Percentiles rank a stretch among this genome's conserved stretches.
Conservation (phyloP, 64 coral and sea anemone species). For the Catalaphyllia jardinei region DNA sequence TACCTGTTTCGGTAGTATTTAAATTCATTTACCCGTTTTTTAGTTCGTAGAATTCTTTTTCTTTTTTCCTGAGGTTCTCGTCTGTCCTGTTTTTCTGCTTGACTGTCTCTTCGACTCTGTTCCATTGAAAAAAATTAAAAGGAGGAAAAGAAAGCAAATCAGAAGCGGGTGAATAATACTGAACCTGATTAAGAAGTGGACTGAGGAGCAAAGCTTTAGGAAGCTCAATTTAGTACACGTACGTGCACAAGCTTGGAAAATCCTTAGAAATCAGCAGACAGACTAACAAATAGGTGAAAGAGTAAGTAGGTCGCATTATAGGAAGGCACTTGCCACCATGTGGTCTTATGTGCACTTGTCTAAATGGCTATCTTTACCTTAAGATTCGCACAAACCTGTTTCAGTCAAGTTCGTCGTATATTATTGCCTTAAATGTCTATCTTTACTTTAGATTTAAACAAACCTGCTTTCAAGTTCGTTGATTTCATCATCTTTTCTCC, state of each 20-base stretch:
- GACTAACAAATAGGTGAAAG: no score
- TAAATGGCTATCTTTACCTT: background rate
- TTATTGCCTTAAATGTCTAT: background rate
- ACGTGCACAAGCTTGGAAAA: no score
- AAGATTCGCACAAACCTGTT: slow-evolving; percentile 5
- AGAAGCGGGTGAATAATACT: background rate
- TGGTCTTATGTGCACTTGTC: no score
- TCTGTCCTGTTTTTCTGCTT: slow-evolving; percentile 66
- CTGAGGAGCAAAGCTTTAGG: no score
- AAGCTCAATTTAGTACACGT: no score
- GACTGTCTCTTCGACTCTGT: slow-evolving; percentile 73
- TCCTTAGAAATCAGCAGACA: no score
- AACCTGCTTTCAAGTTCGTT: slow-evolving; percentile 57
- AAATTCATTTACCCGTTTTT: slow-evolving; percentile 92
- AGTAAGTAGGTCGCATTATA: no score
- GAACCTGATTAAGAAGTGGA: background rate
- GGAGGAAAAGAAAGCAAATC: background rate
- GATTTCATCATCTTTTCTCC: slow-evolving; percentile 39
- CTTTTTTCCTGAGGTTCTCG: slow-evolving; percentile 77
- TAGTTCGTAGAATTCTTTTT: slow-evolving; percentile 87
- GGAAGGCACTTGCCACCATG: no score
- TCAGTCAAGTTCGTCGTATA: slow-evolving; percentile 37
- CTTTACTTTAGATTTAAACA: background rate
- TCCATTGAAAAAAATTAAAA: background rate
- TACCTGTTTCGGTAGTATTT: no score